These are phyloP conservation scores for Plumapathes pennacea DNA, from an alignment of 92 coral and sea anemone genomes.

Conservation along the genomic window DNA sequence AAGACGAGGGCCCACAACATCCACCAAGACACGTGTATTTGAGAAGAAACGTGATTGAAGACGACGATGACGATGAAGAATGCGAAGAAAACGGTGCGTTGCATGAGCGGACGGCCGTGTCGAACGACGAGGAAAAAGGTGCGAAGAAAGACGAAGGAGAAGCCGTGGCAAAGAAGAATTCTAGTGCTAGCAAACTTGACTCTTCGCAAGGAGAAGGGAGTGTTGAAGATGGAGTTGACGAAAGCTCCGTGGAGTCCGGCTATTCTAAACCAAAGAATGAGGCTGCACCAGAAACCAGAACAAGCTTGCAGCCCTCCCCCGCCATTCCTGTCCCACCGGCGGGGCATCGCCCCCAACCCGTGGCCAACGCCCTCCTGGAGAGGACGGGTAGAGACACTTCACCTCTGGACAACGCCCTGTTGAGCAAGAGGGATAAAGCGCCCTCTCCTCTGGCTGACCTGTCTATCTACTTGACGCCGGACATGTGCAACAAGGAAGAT, in stretches of 20 bases:
- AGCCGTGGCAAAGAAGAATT: not conserved
- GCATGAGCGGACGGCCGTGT: not conserved
- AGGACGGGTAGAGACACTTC: too few relatives aligned
- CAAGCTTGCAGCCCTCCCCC: too few relatives aligned
- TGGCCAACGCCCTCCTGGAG: too few relatives aligned
- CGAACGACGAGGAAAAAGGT: conserved; percentile 6
- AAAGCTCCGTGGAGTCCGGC: not conserved
- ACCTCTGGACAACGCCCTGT: conserved; percentile 8
- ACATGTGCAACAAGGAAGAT: conserved; percentile 8
- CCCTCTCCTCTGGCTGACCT: conserved; percentile 10
- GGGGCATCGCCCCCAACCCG: too few relatives aligned
- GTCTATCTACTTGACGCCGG: conserved; percentile 7
- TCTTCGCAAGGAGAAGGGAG: not conserved
- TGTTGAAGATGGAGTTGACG: not conserved
- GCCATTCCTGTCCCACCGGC: too few relatives aligned
- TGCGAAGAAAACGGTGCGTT: conserved; percentile 8
- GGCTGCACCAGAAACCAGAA: too few relatives aligned
- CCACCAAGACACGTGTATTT: conserved; percentile 71
- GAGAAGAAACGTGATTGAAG: conserved; percentile 57
- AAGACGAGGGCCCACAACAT: conserved; percentile 60
- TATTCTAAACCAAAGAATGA: not conserved
- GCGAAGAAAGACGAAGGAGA: not conserved
- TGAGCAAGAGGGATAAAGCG: conserved; percentile 20
- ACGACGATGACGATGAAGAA: conserved; percentile 64
- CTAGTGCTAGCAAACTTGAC: not conserved